Conservation (phyloP, 2,888 invertebrate species). For the Tubiluchus corallicola region DNA sequence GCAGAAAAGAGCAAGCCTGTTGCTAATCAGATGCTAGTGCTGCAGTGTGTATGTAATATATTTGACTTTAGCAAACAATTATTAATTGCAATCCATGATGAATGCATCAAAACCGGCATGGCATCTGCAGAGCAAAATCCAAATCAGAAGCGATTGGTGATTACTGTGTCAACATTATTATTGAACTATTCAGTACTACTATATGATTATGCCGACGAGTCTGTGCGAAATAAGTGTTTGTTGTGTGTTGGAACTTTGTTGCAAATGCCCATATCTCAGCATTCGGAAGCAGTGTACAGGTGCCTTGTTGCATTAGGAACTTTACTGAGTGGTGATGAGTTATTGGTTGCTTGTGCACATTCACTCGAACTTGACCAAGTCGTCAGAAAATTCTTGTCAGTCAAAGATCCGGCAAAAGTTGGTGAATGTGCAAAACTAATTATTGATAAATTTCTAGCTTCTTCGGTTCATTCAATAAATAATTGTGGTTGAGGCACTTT, state of each 20-base stretch:
- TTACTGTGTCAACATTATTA: conserved; percentile 50
- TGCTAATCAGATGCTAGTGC: conserved; percentile 55
- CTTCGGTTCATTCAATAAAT: too few species aligned
- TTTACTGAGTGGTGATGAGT: conserved; percentile 31
- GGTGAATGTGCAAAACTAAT: conserved; percentile 25
- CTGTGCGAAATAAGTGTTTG: conserved; percentile 7
- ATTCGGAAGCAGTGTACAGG: conserved; percentile 55
- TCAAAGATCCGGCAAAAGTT: conserved; percentile 20
- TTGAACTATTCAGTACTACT: conserved; percentile 45
- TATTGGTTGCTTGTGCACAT: conserved; percentile 16
- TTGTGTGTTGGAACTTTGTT: conserved; percentile 37
- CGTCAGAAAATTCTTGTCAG: conserved; percentile 11
- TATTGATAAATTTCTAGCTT: too few species aligned
- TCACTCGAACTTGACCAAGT: conserved; percentile 14
- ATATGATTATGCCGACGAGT: conserved; percentile 20
- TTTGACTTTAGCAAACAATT: conserved; percentile 32
- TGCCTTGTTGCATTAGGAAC: conserved; percentile 58
- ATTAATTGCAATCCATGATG: conserved; percentile 10
- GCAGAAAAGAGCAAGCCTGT: conserved; percentile 22
- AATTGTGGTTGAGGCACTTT: too few species aligned
- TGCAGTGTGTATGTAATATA: conserved; percentile 62
- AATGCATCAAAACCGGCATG: not conserved
- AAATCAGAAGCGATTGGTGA: conserved; percentile 35
- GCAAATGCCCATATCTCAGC: conserved; percentile 37
- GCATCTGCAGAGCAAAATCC: conserved; percentile 8